These are phyloP conservation scores for Pachyrhynchus sulphureomaculatus DNA, from an alignment of 1,140 invertebrate species.

Conservation along the genomic window DNA sequence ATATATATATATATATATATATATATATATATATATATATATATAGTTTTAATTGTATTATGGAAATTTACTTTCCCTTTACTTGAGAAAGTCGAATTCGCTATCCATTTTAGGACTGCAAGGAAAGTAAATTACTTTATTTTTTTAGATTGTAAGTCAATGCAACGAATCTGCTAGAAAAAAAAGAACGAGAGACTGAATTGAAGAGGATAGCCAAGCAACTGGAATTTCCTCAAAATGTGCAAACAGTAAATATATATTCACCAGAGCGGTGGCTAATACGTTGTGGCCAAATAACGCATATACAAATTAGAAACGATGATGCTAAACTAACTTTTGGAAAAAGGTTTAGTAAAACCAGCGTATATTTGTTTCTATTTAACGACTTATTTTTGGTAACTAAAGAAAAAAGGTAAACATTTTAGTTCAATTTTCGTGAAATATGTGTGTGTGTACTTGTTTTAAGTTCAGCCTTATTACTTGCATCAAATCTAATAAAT, in stretches of 20 bases:
- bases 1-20: no score
- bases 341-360: constrained; percentile 73
- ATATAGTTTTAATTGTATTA: no score
- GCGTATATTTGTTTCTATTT: constrained; percentile 83
- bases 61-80: no score
- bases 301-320: constrained; percentile 72
- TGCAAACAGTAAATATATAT: constrained; percentile 66
- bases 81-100: no score
- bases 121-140: no score
- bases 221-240: constrained; percentile 68
- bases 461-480: no score
- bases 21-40: no score
- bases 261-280: constrained; percentile 77
- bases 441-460: no score
- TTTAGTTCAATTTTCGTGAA: no score
- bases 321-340: constrained; percentile 77
- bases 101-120: no score
- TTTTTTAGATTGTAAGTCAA: constrained; percentile 78
- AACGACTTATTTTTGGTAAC: constrained; percentile 89
- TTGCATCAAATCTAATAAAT: no score
- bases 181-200: constrained; percentile 81
- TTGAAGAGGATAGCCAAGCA: constrained; percentile 65
- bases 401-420: constrained; percentile 73
- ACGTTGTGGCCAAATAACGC: constrained; percentile 79
- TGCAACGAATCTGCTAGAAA: constrained; percentile 91